Evolutionary conservation across 2,888 invertebrate species (phyloP).

Genomic region (Pammene aurita): DNA sequence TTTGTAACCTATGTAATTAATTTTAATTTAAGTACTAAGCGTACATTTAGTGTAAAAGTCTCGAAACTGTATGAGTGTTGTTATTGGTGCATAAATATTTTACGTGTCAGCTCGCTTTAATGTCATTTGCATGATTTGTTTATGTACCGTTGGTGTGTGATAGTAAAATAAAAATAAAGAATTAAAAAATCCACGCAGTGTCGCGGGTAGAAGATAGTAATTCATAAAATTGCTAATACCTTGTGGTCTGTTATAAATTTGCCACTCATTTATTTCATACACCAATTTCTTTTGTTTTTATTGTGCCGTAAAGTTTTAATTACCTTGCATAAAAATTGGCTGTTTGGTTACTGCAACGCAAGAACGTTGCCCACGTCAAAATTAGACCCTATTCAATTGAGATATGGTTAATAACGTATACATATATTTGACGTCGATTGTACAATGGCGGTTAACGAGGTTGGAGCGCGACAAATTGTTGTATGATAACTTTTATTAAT

Average conservation of each 20-base stretch:
- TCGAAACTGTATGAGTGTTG: too few species aligned
- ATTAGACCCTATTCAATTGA: background rate
- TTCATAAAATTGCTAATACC: background rate
- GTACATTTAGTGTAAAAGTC: too few species aligned
- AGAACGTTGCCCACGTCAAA: background rate
- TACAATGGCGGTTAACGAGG: slow-evolving; percentile 2
- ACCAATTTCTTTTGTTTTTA: background rate
- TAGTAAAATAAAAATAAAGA: too few species aligned
- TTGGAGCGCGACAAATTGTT: slow-evolving; percentile 19
- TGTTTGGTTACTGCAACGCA: background rate
- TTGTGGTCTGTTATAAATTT: too few species aligned
- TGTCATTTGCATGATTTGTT: too few species aligned
- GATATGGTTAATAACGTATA: background rate
- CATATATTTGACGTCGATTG: background rate
- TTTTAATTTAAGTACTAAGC: too few species aligned
- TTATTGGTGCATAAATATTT: too few species aligned
- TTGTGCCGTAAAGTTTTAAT: slow-evolving; percentile 2
- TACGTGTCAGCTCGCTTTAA: too few species aligned
- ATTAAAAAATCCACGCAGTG: too few species aligned
- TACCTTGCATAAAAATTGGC: background rate
- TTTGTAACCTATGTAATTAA: too few species aligned
- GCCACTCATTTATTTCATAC: background rate
- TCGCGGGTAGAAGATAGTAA: too few species aligned
- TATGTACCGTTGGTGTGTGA: too few species aligned
- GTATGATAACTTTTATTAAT: slow-evolving; percentile 24